Evolutionary conservation across 2,797 vertebrate species (phyloP).

Genomic region (Paratrypauchen microcephalus): DNA sequence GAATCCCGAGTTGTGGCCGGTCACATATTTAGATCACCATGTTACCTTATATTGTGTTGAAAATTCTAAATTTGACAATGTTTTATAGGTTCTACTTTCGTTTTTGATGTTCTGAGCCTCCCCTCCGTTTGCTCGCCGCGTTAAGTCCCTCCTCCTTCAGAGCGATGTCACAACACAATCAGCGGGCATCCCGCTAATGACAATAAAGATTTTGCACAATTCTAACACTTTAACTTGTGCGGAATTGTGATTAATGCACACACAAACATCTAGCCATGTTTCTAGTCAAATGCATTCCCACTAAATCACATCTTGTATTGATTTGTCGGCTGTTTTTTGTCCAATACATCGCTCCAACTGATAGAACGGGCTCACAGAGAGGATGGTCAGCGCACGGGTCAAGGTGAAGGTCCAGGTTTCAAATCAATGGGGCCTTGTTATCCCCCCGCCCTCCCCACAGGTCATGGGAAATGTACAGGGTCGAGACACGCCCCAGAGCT

Average conservation of each 20-base stretch:
- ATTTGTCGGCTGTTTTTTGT: conserved; percentile 34
- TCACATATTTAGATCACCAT: no score
- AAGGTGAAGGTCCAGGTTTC: conserved; percentile 41
- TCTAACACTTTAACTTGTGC: not conserved
- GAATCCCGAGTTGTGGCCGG: no score
- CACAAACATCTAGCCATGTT: conserved; percentile 13
- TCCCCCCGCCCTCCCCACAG: conserved; percentile 37
- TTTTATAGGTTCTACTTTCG: no score
- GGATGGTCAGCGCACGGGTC: conserved; percentile 30
- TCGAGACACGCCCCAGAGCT: conserved; percentile 28
- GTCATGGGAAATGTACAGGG: conserved; percentile 28
- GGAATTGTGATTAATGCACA: not conserved
- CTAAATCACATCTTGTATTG: conserved; percentile 67
- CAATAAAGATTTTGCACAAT: no score
- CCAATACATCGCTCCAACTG: conserved; percentile 45
- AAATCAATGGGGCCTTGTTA: conserved; percentile 46
- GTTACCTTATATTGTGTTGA: no score
- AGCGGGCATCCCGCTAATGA: no score
- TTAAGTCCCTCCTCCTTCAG: no score
- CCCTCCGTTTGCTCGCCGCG: no score
- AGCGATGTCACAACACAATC: no score
- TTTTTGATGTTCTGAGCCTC: no score
- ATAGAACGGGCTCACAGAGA: conserved; percentile 33
- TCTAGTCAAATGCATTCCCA: conserved; percentile 44
- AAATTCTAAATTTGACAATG: no score